Conservation (phyloP, 2,797 vertebrate genomes). For the Gastrophryne carolinensis region DNA sequence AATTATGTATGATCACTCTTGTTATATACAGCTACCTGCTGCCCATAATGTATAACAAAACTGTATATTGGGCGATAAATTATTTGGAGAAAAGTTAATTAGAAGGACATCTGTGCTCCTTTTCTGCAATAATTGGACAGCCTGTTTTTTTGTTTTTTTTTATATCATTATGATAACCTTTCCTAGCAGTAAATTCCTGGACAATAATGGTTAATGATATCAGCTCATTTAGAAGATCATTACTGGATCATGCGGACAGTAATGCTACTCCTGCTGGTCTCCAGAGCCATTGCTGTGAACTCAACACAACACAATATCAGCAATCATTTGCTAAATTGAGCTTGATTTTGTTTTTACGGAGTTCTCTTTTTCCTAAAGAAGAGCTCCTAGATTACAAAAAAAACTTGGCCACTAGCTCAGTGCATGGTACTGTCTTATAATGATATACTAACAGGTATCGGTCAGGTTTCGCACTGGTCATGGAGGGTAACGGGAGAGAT, state of each 20-base stretch:
- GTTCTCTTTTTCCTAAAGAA: not conserved
- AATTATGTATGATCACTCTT: constrained; percentile 24
- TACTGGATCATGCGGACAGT: constrained; percentile 38
- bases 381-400: no score
- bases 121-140: constrained; percentile 24
- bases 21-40: not conserved
- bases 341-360: not conserved
- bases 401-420: no score
- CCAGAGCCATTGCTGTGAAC: constrained; percentile 39
- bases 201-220: constrained; percentile 51
- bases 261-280: constrained; percentile 45
- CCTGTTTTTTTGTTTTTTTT: constrained; percentile 5
- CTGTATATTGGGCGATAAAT: constrained; percentile 19
- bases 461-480: no score
- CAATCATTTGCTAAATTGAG: constrained; percentile 36
- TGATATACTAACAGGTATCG: no score
- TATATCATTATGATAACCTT: constrained; percentile 35
- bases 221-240: constrained; percentile 49
- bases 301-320: constrained; percentile 39
- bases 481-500: no score
- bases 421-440: no score
- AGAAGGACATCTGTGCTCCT: constrained; percentile 33
- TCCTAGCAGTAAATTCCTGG: constrained; percentile 40
- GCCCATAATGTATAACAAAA: not conserved
- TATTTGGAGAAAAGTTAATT: constrained; percentile 34